phyloP scores from a whole-genome alignment of 1,140 invertebrate species.

The Apolygus lucorum region DNA sequence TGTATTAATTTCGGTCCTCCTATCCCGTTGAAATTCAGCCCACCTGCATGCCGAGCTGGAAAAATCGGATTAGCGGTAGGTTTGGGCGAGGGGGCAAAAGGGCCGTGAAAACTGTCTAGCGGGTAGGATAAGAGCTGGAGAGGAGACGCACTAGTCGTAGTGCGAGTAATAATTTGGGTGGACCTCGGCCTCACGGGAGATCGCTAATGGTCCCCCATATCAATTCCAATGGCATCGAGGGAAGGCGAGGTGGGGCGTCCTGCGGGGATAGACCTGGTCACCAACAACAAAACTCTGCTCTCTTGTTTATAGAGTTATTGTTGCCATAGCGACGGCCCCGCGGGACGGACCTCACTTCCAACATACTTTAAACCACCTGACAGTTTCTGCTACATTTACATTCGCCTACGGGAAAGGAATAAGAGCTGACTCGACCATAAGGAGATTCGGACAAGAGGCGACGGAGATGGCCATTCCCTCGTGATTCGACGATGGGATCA shows the following conservation, averaged over 20 bases:
- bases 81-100: no score
- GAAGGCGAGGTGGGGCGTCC: not conserved
- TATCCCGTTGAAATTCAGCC: no score
- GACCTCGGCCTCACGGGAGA: not conserved
- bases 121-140: not conserved
- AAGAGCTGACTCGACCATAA: no score
- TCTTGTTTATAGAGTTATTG: slow-evolving; percentile 21
- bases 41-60: no score
- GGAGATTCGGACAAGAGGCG: no score
- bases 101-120: not conserved
- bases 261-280: slow-evolving; percentile 15
- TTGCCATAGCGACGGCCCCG: slow-evolving; percentile 5
- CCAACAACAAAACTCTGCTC: slow-evolving; percentile 19
- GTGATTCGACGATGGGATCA: no score
- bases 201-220: slow-evolving; percentile 19
- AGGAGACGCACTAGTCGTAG: not conserved
- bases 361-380: slow-evolving; percentile 7
- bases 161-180: slow-evolving; percentile 20
- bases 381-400: not conserved
- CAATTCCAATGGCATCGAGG: slow-evolving; percentile 20
- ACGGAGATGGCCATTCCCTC: no score
- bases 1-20: no score
- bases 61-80: no score
- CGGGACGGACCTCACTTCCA: not conserved
- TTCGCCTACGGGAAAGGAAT: no score